phyloP scores from a whole-genome alignment of 2,888 invertebrate species.

The Alviniconcha strummeri region DNA sequence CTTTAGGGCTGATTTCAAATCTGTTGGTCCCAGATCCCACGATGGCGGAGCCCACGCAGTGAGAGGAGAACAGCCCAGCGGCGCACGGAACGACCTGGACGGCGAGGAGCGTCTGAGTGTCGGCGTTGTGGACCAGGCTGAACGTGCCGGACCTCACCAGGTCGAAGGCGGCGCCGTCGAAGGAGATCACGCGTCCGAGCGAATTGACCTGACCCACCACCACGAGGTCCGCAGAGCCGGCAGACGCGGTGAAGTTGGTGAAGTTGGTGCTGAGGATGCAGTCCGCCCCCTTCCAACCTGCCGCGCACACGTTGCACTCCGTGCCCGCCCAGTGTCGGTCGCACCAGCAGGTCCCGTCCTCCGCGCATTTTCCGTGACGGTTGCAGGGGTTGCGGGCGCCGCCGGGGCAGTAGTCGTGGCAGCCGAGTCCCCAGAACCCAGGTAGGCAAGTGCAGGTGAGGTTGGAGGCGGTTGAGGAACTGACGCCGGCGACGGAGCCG shows the following conservation, averaged over 20 bases:
- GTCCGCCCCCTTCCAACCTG: conserved; percentile 53
- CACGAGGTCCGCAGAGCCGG: neutral
- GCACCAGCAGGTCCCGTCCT: conserved; percentile 52
- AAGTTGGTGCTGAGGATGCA: conserved; percentile 45
- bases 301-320: conserved; percentile 48
- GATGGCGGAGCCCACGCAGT: conserved; percentile 18
- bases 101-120: conserved; percentile 23
- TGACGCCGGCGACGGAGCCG: conserved; percentile 38
- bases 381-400: conserved; percentile 51
- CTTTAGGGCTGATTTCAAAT: conserved; percentile 22
- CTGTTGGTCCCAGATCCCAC: neutral
- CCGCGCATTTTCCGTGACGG: conserved; percentile 50
- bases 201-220: conserved; percentile 51
- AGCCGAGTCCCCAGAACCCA: conserved; percentile 56
- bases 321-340: conserved; percentile 49
- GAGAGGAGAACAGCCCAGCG: conserved; percentile 10
- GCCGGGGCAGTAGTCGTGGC: conserved; percentile 53
- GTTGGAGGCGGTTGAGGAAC: neutral
- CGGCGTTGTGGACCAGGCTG: conserved; percentile 38
- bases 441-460: conserved; percentile 49
- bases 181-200: conserved; percentile 50
- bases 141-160: conserved; percentile 42
- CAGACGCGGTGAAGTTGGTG: neutral
- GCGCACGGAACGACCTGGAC: conserved; percentile 35
- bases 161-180: conserved; percentile 54